Evolutionary conservation across 2,797 vertebrate genomes (phyloP).

Genomic region (Acanthornis magna): DNA sequence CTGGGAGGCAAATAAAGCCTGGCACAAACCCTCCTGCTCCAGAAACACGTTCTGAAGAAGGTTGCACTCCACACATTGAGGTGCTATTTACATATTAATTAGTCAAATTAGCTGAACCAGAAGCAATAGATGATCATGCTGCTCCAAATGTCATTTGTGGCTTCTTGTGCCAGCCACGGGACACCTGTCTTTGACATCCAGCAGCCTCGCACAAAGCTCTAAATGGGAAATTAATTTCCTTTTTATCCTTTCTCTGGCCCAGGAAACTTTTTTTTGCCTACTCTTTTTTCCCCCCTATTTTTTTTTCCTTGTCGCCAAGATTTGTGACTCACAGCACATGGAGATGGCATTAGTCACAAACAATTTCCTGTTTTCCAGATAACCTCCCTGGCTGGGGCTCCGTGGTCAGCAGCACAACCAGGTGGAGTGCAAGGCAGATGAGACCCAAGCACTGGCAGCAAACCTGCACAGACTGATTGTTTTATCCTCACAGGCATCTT

Average conservation of each 20-base stretch:
- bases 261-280: neutral
- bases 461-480: neutral
- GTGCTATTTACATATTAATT: constrained; percentile 46
- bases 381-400: constrained; percentile 18
- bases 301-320: neutral
- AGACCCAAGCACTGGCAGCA: neutral
- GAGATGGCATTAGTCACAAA: constrained; percentile 30
- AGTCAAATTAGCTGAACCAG: constrained; percentile 60
- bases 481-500: neutral
- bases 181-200: constrained; percentile 43
- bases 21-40: constrained; percentile 11
- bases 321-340: constrained; percentile 23
- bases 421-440: constrained; percentile 25
- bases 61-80: constrained; percentile 51
- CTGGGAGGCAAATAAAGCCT: constrained; percentile 49
- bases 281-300: accelerated
- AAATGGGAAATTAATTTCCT: constrained; percentile 36
- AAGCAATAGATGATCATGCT: constrained; percentile 40
- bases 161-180: constrained; percentile 18
- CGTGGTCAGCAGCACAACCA: constrained; percentile 61
- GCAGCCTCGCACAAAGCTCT: neutral
- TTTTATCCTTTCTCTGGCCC: neutral
- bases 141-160: constrained; percentile 14
- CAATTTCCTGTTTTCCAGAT: constrained; percentile 52
- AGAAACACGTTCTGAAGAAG: constrained; percentile 44